Base-by-base conservation (phyloP, 2,797 vertebrate species). In the Anguilla marmorata region DNA sequence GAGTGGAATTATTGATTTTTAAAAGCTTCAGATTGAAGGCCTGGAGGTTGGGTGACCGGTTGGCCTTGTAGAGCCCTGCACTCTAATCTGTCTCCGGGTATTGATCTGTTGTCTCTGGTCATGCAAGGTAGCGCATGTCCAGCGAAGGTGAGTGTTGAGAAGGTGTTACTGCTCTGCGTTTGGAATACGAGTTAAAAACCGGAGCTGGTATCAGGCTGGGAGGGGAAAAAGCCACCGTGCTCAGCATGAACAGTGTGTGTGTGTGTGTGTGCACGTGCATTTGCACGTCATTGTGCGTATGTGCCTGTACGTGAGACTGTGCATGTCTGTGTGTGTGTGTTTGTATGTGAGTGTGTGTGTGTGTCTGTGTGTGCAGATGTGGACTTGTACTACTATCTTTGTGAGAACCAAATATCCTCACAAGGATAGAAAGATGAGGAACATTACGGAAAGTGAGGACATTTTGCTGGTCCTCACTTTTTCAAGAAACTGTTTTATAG, bases 181-280 rank as follows among this genome's bases (percentile, higher is more conserved):
- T 86, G 21, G 56, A 50, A 88, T 80, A 14, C 56, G 88, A 83
- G 0, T 33, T 8, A 63, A 14, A 50, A 1, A 45, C 45, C 48
- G 88, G 48, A 84, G 41, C 80, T 85, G 79, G 89, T 87, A 86
- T 37, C 85, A 91, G 90, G 86, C 90, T 63, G 86, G 82, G 91
- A 91, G 86, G 88, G 93, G 89, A 90, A 85, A 30, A 58, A 87
- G 88, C 90, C 92, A 88, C 87, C 85, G 83, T 11, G 24, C 30
- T 27, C 45, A 33, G 66, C 41, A 76, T 79, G 80, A 83, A 86
- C 27, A 21, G n/a, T 27, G 41, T 60, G 30, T 0, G 54, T 56
- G 12, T 56, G 54, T n/a, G 33, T 83, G 69, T 14, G 45, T 41
- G 11, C 52, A 60, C 74, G 21, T n/a, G 24, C 14, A 14, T 27